phyloP scores from a whole-genome alignment of 2,113 vertebrate species.

The Paradoxurus hermaphroditus region DNA sequence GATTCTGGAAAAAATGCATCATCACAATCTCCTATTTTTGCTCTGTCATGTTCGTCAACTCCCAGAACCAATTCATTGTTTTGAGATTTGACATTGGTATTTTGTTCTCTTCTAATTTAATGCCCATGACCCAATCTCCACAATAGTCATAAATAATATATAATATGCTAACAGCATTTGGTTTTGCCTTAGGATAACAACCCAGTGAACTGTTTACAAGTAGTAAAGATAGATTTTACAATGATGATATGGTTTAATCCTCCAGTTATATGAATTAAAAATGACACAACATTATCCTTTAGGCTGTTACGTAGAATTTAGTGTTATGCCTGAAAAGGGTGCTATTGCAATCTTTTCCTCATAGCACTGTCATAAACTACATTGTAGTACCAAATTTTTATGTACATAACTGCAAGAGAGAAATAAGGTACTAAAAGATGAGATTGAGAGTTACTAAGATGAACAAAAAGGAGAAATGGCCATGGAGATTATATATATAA shows the following conservation, averaged over 20 bases:
- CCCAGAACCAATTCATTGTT: not conserved
- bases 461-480: not conserved
- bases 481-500: not conserved
- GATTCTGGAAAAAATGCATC: not conserved
- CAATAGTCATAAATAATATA: not conserved
- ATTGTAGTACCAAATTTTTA: slow-evolving; percentile 60
- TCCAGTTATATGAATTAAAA: slow-evolving; percentile 72
- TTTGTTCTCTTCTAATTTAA: slow-evolving; percentile 16
- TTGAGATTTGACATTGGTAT: not conserved
- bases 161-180: slow-evolving; percentile 25
- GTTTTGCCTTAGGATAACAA: slow-evolving; percentile 59
- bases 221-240: slow-evolving; percentile 76
- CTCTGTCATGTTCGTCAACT: not conserved
- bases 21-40: not conserved
- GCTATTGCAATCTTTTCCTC: slow-evolving; percentile 45
- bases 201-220: slow-evolving; percentile 62
- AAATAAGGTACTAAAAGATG: slow-evolving; percentile 37
- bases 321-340: slow-evolving; percentile 44
- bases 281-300: slow-evolving; percentile 70
- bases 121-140: not conserved
- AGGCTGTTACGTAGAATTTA: slow-evolving; percentile 69
- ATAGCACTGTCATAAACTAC: slow-evolving; percentile 51
- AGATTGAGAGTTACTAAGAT: slow-evolving; percentile 36
- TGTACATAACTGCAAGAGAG: not conserved
- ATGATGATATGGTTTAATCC: slow-evolving; percentile 68